Evolutionary conservation across 2,797 vertebrate species (phyloP).

Genomic region (Poeciliopsis gracilis): DNA sequence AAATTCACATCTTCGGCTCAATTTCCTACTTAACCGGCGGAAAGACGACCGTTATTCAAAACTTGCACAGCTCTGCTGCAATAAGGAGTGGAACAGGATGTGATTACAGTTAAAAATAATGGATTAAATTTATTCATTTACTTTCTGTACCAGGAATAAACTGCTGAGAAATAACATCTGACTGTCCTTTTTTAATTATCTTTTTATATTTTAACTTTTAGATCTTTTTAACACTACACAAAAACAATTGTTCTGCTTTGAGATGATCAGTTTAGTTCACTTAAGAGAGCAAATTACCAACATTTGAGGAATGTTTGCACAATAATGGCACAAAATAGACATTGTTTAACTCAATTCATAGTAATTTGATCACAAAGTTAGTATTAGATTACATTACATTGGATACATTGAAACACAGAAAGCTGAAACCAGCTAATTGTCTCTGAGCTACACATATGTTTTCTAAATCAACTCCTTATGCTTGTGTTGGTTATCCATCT

Average conservation of each 20-base stretch:
- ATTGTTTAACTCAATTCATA: background rate
- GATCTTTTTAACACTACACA: background rate
- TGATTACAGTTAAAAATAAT: background rate
- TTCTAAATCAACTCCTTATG: slow-evolving; percentile 18
- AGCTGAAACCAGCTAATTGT: background rate
- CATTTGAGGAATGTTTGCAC: background rate
- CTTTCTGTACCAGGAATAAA: background rate
- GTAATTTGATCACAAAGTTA: background rate
- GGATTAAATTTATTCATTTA: background rate
- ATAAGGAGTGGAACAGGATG: background rate
- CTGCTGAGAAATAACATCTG: background rate
- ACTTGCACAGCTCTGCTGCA: background rate
- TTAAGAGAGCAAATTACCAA: background rate
- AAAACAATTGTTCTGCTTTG: background rate
- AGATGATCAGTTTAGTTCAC: background rate
- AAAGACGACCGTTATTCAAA: background rate
- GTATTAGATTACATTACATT: background rate
- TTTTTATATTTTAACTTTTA: background rate
- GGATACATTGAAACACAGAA: background rate
- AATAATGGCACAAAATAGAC: background rate
- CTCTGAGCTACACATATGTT: background rate
- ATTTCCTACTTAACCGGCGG: background rate
- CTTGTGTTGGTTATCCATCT: slow-evolving; percentile 37
- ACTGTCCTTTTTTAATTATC: background rate
- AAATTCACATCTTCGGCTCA: background rate